Evolutionary conservation across 2,113 vertebrate species (phyloP).

Genomic region (Bombycilla garrulus): DNA sequence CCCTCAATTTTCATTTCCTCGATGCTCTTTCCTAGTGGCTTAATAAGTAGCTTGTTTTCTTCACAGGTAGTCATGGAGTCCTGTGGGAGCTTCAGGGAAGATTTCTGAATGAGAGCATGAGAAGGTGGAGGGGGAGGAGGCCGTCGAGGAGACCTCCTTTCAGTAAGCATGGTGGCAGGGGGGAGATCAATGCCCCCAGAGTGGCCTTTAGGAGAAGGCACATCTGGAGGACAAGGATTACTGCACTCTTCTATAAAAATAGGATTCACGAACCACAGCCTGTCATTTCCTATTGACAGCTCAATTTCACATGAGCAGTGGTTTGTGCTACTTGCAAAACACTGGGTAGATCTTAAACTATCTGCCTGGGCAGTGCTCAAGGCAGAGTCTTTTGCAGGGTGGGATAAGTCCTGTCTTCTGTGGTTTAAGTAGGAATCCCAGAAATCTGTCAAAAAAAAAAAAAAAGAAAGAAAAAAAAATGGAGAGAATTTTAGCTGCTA

Average conservation of each 20-base stretch:
- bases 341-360: conserved; percentile 13
- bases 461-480: not conserved
- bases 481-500: not conserved
- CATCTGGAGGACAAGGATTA: conserved; percentile 15
- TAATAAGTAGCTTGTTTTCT: not conserved
- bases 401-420: not conserved
- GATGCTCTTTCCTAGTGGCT: not conserved
- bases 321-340: conserved; percentile 37
- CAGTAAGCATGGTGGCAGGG: not conserved
- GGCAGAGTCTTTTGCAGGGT: conserved; percentile 10
- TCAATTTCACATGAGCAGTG: conserved; percentile 80
- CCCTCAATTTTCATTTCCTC: conserved; percentile 45
- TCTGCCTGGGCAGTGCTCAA: not conserved
- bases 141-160: conserved; percentile 75
- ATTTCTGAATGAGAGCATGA: not conserved
- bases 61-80: conserved; percentile 38
- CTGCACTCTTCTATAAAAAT: conserved; percentile 83
- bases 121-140: conserved; percentile 76
- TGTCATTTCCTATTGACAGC: conserved; percentile 75
- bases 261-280: conserved; percentile 88
- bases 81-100: not conserved
- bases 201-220: conserved; percentile 57
- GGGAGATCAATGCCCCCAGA: not conserved
- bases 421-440: conserved; percentile 85
- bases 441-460: conserved; percentile 78